phyloP scores from a whole-genome alignment of 1,140 invertebrate species.

The Argopecten irradians region DNA sequence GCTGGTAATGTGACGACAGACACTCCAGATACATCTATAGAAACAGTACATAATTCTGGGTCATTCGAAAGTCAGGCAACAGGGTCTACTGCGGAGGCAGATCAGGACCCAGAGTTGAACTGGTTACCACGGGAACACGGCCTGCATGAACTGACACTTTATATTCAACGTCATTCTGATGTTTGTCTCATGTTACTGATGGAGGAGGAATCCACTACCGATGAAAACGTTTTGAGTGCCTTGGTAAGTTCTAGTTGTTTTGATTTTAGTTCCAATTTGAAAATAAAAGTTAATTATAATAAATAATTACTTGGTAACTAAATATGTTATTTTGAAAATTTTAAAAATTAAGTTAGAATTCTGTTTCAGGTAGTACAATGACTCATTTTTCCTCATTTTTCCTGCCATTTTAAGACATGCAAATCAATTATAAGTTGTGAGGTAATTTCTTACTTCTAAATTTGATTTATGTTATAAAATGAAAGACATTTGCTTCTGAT shows the following conservation, averaged over 20 bases:
- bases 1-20: neutral
- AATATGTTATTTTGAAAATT: too few relatives aligned
- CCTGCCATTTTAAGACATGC: neutral
- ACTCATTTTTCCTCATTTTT: neutral
- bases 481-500: neutral
- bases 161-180: slow-evolving; percentile 67
- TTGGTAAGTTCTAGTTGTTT: slow-evolving; percentile 52
- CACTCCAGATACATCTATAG: neutral
- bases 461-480: neutral
- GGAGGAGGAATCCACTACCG: slow-evolving; percentile 37
- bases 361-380: neutral
- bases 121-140: slow-evolving; percentile 44
- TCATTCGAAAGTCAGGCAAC: slow-evolving; percentile 31
- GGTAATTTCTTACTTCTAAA: neutral
- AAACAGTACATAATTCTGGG: slow-evolving; percentile 29
- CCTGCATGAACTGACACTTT: slow-evolving; percentile 55
- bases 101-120: neutral
- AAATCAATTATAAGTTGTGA: neutral
- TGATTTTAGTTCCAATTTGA: neutral
- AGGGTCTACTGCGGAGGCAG: neutral
- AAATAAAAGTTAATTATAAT: neutral
- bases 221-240: slow-evolving; percentile 45
- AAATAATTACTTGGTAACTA: too few relatives aligned
- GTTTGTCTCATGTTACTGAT: slow-evolving; percentile 63
- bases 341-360: neutral